Conservation (phyloP, 2,888 invertebrate genomes). For the Geophilus truncorum region DNA sequence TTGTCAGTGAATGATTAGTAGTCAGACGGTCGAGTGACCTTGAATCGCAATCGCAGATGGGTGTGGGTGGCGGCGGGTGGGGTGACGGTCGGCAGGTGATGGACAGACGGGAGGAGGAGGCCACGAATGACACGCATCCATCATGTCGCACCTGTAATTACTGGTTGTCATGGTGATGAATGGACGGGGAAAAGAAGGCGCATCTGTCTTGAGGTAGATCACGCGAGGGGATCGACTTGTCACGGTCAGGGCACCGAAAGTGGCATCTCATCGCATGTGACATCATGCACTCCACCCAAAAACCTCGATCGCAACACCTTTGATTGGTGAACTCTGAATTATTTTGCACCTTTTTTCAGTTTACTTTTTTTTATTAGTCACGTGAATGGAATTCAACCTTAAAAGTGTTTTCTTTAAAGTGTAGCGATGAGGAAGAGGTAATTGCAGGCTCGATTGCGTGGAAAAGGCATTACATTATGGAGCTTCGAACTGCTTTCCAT, state of each 20-base stretch:
- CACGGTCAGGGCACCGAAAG: neutral
- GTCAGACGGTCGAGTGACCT: neutral
- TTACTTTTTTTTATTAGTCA: neutral
- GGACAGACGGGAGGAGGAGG: slow-evolving; percentile 32
- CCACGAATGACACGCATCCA: slow-evolving; percentile 34
- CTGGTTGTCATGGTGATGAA: slow-evolving; percentile 32
- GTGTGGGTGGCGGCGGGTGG: neutral
- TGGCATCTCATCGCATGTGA: neutral
- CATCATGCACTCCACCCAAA: neutral
- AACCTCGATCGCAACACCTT: neutral
- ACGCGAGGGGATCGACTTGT: neutral
- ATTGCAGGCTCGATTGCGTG: neutral
- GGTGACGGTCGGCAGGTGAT: slow-evolving; percentile 22
- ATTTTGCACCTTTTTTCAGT: neutral
- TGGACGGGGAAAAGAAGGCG: slow-evolving; percentile 29
- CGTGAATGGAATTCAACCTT: neutral
- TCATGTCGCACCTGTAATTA: slow-evolving; percentile 33
- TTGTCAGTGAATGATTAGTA: neutral
- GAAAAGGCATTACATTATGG: neutral
- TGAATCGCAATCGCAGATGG: neutral
- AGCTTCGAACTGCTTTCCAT: neutral
- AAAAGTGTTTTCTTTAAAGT: neutral
- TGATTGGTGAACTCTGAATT: neutral
- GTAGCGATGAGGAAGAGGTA: neutral
- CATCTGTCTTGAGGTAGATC: slow-evolving; percentile 1